Conservation (phyloP, 2,888 invertebrate genomes). For the Acanthacorydalis orientalis region DNA sequence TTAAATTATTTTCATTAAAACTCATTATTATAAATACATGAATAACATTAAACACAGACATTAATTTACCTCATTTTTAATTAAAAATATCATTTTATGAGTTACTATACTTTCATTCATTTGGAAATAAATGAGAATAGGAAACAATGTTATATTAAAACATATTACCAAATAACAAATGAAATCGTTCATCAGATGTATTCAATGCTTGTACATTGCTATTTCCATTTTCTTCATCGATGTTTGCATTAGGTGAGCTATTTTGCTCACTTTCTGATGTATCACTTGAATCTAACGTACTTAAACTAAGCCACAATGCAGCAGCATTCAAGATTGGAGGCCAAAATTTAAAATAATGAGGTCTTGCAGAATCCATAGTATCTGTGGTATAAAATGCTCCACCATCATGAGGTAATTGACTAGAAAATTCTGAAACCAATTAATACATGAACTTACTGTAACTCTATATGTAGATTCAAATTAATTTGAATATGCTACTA, state of each 20-base stretch:
- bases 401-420: slow-evolving; percentile 87
- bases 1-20: neutral
- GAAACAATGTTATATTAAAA: neutral
- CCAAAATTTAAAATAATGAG: slow-evolving; percentile 87
- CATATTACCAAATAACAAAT: slow-evolving; percentile 75
- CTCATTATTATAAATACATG: neutral
- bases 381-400: slow-evolving; percentile 97
- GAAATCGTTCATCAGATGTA: slow-evolving; percentile 43
- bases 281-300: slow-evolving; percentile 23
- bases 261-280: slow-evolving; percentile 5
- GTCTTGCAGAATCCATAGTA: slow-evolving; percentile 82
- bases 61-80: no score
- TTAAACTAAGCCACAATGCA: slow-evolving; percentile 66
- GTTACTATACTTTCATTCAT: no score
- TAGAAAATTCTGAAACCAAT: slow-evolving; percentile 58
- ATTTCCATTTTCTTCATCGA: slow-evolving; percentile 22
- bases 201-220: slow-evolving; percentile 27
- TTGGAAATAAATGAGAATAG: slow-evolving; percentile 5
- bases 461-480: neutral
- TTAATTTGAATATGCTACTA: no score
- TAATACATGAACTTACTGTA: neutral
- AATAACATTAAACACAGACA: no score
- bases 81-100: no score
- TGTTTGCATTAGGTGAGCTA: slow-evolving; percentile 16
- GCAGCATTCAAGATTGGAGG: slow-evolving; percentile 89